Evolutionary conservation across 1,140 invertebrate species (phyloP).

Genomic region (Cotesia typhae): DNA sequence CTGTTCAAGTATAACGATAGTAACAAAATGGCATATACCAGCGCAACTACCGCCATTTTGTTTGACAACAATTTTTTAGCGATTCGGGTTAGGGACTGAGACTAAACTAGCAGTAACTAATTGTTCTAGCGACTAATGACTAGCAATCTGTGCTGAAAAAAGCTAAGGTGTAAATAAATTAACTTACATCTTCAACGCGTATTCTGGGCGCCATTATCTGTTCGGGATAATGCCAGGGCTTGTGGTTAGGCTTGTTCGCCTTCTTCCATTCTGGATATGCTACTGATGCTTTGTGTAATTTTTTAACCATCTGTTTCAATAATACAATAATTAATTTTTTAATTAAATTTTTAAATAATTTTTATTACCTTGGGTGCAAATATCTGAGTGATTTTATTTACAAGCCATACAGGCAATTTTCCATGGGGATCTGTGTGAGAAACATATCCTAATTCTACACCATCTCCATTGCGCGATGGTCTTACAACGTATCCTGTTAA

Average conservation of each 20-base stretch:
- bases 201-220: conserved; percentile 79
- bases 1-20: too few relatives aligned
- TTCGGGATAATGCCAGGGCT: conserved; percentile 89
- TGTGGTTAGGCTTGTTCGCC: conserved; percentile 77
- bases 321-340: conserved; percentile 36
- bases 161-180: conserved; percentile 1
- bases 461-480: conserved; percentile 65
- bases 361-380: conserved; percentile 77
- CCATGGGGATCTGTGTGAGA: conserved; percentile 90
- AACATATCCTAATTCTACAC: conserved; percentile 84
- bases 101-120: conserved; percentile 14
- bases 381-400: conserved; percentile 88
- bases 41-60: too few relatives aligned
- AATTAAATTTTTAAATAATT: too few relatives aligned
- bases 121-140: conserved; percentile 14
- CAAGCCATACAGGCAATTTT: conserved; percentile 86
- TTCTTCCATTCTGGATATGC: conserved; percentile 84
- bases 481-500: conserved; percentile 65
- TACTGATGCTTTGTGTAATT: conserved; percentile 82
- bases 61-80: neutral
- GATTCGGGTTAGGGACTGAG: conserved; percentile 3
- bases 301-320: conserved; percentile 71
- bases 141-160: neutral
- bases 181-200: conserved; percentile 73
- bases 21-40: too few relatives aligned